Base-by-base conservation (phyloP, 1,140 invertebrate species). In the Thaumatotibia leucotreta region DNA sequence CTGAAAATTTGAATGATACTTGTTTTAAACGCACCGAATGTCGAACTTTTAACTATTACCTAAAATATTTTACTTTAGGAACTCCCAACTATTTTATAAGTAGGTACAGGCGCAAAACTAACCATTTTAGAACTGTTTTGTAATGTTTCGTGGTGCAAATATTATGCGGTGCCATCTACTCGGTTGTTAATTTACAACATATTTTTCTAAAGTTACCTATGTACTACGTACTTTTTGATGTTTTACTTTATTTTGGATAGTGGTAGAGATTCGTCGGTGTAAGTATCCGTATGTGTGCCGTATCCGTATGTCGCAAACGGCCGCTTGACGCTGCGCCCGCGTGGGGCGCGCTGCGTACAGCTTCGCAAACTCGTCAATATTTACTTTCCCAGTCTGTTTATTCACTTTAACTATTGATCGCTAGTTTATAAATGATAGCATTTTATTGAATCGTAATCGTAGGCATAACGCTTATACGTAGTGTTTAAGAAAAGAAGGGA, bases 391-490 rank as follows among this genome's bases (percentile, higher is more conserved):
- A 67, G 65, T 78, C 73, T 66, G 69, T 66, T 67, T 22, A 75
- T 75, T 66, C 68, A 65, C 72, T 76, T 72, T 72, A 82, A 71
- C 74, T 72, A 72, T 83, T 75, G 78, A 75, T 78, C 78, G 77
- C 82, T 88, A 88, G 82, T 79, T 82, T 66, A 63, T 80, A 79
- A 70, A 75, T 72, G 77, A 70, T 84, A 79, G 82, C 72, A 69
- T 81, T 84, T 84, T 82, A 87, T 76, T 81, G 75, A 83, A 74
- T 76, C 54, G 78, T 88, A 88, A 74, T 76, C 54, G 77, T 88
- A 88, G 81, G 68, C 70, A 71, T 88, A 87, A 82, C 75, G 88
- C 88, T 90, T 88, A 89, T 82, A 82, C 74, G 80, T 90, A 90
- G 84, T 79, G 68, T 83, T 67, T 86, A 85, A 84, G 83, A 64